Conservation (phyloP, 2,888 invertebrate genomes). For the Drosophila hawaiiensis region DNA sequence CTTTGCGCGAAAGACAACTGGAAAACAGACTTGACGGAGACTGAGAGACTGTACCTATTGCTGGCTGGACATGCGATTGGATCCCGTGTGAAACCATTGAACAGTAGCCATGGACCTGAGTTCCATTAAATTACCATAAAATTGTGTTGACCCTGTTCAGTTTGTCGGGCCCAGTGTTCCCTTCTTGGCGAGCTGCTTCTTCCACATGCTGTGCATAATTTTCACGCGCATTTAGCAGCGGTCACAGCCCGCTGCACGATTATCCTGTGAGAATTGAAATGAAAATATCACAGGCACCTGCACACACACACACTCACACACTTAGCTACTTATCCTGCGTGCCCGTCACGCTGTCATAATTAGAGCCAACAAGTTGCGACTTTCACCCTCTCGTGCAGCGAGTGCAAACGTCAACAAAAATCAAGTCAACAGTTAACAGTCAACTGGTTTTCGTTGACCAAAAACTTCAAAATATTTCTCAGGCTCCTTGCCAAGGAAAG, state of each 20-base stretch:
- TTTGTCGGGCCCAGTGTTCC: constrained; percentile 34
- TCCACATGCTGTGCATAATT: constrained; percentile 64
- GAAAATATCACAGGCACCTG: constrained; percentile 54
- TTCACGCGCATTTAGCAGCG: constrained; percentile 65
- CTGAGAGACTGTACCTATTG: constrained; percentile 29
- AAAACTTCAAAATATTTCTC: constrained; percentile 51
- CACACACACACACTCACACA: constrained; percentile 2
- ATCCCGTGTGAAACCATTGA: constrained; percentile 54
- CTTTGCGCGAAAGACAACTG: constrained; percentile 3
- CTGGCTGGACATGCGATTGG: constrained; percentile 36
- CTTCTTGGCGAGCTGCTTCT: constrained; percentile 52
- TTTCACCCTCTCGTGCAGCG: constrained; percentile 60
- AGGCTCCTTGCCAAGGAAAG: constrained; percentile 39
- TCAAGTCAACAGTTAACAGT: constrained; percentile 64
- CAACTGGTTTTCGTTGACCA: constrained; percentile 61
- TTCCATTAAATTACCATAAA: constrained; percentile 71
- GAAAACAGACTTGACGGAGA: not conserved
- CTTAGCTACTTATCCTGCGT: constrained; percentile 49
- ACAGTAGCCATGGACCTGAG: constrained; percentile 36
- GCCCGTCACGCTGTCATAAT: constrained; percentile 53
- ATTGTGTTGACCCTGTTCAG: constrained; percentile 29
- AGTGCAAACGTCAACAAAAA: constrained; percentile 30
- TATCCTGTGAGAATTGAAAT: constrained; percentile 57
- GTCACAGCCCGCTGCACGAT: constrained; percentile 40
- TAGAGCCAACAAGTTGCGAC: constrained; percentile 58